These are phyloP conservation scores for Dysmachus trigonus DNA, from an alignment of 2,888 invertebrate species.

Conservation along the genomic window DNA sequence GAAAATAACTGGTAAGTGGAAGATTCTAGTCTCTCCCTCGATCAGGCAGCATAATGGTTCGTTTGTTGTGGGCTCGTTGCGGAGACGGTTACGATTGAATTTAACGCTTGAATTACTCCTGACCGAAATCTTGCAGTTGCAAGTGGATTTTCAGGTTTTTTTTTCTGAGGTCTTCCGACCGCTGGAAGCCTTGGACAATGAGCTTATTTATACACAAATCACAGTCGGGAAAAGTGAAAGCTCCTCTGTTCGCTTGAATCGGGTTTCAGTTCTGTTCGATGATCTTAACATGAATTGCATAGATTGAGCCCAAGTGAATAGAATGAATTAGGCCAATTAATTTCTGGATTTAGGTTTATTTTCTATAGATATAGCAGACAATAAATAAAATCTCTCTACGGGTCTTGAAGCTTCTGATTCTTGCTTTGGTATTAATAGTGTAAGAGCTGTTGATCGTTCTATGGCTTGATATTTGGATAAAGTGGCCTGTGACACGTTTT, in stretches of 20 bases:
- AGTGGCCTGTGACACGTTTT: too few relatives aligned
- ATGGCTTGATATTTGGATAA: too few relatives aligned
- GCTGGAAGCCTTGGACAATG: not conserved
- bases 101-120: not conserved
- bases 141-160: not conserved
- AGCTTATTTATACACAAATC: not conserved
- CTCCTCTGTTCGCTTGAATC: not conserved
- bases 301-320: not conserved
- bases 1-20: conserved; percentile 64
- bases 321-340: not conserved
- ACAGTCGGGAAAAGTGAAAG: not conserved
- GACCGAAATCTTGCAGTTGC: not conserved
- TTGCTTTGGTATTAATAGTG: too few relatives aligned
- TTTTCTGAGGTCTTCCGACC: not conserved
- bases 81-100: not conserved
- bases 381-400: not conserved
- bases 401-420: too few relatives aligned
- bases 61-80: not conserved
- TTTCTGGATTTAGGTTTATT: not conserved
- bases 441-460: too few relatives aligned
- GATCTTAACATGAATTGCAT: not conserved
- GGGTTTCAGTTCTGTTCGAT: not conserved
- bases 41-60: not conserved
- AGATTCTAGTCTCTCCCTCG: not conserved
- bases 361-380: not conserved